Evolutionary conservation across 1,140 invertebrate species (phyloP).

Genomic region (Neodiprion pinetum): DNA sequence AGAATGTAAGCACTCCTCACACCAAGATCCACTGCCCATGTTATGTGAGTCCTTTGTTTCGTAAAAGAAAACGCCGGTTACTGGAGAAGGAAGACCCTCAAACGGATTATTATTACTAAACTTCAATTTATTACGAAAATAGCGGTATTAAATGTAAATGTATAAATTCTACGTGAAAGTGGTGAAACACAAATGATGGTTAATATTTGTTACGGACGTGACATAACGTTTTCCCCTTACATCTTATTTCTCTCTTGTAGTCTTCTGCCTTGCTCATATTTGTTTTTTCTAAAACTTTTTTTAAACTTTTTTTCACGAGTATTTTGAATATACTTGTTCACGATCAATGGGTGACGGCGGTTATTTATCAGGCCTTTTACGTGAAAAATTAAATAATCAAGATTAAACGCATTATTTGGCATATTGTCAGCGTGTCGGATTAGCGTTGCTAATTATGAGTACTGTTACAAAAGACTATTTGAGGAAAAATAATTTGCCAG

Average conservation of each 20-base stretch:
- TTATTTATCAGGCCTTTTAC: not conserved
- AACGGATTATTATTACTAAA: slow-evolving; percentile 1
- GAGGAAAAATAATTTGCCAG: not conserved
- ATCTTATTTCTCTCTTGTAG: not conserved
- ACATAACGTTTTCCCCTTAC: slow-evolving; percentile 6
- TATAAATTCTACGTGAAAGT: not conserved
- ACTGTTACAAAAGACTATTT: not conserved
- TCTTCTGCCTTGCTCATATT: not conserved
- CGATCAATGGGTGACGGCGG: not conserved
- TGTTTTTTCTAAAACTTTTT: not conserved
- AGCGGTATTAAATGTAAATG: slow-evolving; percentile 8
- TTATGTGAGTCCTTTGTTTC: slow-evolving; percentile 42
- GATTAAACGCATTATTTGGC: not conserved
- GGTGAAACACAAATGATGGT: not conserved
- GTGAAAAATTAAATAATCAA: not conserved
- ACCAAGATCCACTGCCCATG: slow-evolving; percentile 53
- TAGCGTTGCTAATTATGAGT: not conserved
- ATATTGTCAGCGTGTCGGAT: not conserved
- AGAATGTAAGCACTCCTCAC: slow-evolving; percentile 52
- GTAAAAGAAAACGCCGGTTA: not conserved
- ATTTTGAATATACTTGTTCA: not conserved
- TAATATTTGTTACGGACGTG: not conserved
- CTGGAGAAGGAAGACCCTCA: not conserved
- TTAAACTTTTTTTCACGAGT: not conserved
- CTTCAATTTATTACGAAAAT: slow-evolving; percentile 5